These are phyloP conservation scores for Mus spicilegus DNA, from an alignment of 2,113 vertebrate genomes.

Conservation along the genomic window DNA sequence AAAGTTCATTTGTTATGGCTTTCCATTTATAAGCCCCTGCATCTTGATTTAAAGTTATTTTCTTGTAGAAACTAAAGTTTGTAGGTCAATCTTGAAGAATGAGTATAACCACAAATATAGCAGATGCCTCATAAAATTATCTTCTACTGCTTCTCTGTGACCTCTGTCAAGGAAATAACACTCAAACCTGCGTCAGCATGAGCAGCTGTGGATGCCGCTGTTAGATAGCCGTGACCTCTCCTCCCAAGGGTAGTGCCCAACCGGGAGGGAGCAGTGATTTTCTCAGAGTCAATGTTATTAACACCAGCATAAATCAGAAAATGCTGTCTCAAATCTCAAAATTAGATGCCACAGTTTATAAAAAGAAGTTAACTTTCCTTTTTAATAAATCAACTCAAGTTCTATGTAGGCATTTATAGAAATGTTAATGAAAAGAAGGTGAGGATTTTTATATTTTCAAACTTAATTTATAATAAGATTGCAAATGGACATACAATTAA, in stretches of 20 bases:
- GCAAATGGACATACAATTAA: conserved; percentile 42
- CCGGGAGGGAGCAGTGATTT: conserved; percentile 80
- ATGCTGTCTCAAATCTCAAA: conserved; percentile 78
- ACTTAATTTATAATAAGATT: conserved; percentile 48
- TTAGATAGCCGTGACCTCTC: conserved; percentile 84
- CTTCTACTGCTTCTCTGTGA: conserved; percentile 86
- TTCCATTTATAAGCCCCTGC: conserved; percentile 73
- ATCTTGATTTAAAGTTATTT: conserved; percentile 79
- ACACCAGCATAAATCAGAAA: conserved; percentile 86
- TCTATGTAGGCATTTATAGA: conserved; percentile 73
- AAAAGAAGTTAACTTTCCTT: conserved; percentile 76
- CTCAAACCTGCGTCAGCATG: conserved; percentile 81
- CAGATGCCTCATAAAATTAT: conserved; percentile 89
- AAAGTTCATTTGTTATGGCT: conserved; percentile 78
- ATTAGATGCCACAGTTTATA: conserved; percentile 84
- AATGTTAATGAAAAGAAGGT: conserved; percentile 52
- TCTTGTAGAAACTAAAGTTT: conserved; percentile 81
- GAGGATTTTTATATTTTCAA: background rate
- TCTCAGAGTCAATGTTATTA: conserved; percentile 87
- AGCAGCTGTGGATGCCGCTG: conserved; percentile 85
- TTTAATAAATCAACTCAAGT: conserved; percentile 80
- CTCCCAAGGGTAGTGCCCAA: conserved; percentile 85
- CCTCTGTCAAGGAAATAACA: conserved; percentile 86
- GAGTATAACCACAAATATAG: conserved; percentile 85
- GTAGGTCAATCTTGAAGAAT: conserved; percentile 84